Conservation (phyloP, 1,140 invertebrate genomes). For the Polypedilum vanderplanki region DNA sequence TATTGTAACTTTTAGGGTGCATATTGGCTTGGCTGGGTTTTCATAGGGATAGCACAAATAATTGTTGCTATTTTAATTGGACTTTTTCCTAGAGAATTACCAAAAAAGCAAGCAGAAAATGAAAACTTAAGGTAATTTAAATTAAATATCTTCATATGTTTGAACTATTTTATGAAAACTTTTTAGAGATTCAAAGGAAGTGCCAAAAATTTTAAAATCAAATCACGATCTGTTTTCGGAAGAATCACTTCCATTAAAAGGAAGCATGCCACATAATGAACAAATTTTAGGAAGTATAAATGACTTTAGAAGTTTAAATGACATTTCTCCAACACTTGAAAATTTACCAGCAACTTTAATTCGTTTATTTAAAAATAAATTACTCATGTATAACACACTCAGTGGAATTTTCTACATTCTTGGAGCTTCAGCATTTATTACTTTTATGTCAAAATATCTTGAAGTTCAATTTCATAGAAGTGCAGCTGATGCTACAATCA, state of each 20-base stretch:
- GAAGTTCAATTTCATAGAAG: conserved; percentile 61
- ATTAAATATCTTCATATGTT: neutral
- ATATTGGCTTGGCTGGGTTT: conserved; percentile 64
- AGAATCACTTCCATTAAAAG: neutral
- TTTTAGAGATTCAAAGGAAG: neutral
- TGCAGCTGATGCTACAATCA: conserved; percentile 53
- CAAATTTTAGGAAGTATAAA: neutral
- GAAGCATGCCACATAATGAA: neutral
- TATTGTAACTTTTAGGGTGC: conserved; percentile 45
- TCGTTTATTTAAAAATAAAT: conserved; percentile 52
- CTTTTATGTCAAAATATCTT: conserved; percentile 63
- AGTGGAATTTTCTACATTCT: conserved; percentile 56
- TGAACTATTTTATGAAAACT: neutral
- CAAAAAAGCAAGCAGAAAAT: conserved; percentile 36
- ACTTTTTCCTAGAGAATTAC: conserved; percentile 52
- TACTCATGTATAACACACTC: conserved; percentile 52
- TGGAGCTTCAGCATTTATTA: conserved; percentile 59
- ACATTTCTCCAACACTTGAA: conserved; percentile 34
- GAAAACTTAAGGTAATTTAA: conserved; percentile 6
- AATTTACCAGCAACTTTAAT: conserved; percentile 53
- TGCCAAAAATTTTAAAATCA: conserved; percentile 25
- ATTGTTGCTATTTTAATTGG: conserved; percentile 52
- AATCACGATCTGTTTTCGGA: conserved; percentile 6
- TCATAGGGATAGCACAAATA: conserved; percentile 51
- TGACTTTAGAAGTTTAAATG: neutral